phyloP scores from a whole-genome alignment of 2,797 vertebrate genomes.

The Stomatorhinus walkeri region DNA sequence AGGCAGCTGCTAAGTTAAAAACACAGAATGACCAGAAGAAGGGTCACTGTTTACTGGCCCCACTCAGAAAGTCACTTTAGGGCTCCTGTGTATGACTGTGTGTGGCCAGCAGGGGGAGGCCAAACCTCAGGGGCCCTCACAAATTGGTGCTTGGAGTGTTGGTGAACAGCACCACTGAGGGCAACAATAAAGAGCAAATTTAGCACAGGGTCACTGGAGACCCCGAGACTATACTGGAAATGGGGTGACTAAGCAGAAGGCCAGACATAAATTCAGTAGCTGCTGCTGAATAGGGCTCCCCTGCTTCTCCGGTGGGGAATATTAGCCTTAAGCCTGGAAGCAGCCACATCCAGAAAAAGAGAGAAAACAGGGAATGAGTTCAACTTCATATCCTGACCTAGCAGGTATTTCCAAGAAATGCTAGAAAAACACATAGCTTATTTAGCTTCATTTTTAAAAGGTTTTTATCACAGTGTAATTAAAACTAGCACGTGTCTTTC shows the following conservation, averaged over 20 bases:
- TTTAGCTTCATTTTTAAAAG: neutral
- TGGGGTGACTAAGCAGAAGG: neutral
- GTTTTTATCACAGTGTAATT: neutral
- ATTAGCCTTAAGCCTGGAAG: neutral
- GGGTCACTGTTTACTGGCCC: neutral
- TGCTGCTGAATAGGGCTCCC: neutral
- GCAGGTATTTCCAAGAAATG: neutral
- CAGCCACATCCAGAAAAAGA: neutral
- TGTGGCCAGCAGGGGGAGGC: neutral
- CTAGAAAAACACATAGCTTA: neutral
- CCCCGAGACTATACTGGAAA: neutral
- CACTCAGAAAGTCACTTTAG: neutral
- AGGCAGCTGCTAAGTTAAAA: neutral
- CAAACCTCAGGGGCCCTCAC: neutral
- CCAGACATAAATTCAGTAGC: neutral
- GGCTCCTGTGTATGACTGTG: neutral
- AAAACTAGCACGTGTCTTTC: neutral
- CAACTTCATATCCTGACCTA: neutral
- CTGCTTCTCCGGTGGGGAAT: neutral
- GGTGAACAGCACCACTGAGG: neutral
- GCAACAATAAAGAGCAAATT: neutral
- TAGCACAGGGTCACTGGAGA: neutral
- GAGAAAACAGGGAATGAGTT: neutral
- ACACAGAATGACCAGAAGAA: neutral
- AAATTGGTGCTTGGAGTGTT: neutral